Percentiles rank a stretch among this genome's conserved stretches.
Evolutionary conservation across 2,113 vertebrate species (phyloP).

Genomic region (Penelope pileata): DNA sequence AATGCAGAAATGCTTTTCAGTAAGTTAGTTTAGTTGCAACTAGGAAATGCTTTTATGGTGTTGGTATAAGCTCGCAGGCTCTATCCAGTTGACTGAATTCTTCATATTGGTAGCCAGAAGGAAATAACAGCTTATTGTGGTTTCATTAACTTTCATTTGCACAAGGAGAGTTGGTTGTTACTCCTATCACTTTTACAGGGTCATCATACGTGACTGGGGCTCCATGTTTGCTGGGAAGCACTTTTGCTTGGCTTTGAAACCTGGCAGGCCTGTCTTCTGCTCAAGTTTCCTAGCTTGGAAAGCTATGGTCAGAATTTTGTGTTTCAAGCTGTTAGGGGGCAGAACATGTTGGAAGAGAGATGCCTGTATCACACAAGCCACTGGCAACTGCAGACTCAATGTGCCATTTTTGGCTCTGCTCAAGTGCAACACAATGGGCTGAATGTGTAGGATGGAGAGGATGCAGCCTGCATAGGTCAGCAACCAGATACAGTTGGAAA

Average conservation of each 20-base stretch:
- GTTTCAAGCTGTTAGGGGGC: neutral
- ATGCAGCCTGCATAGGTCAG: neutral
- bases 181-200: neutral
- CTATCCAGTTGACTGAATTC: neutral
- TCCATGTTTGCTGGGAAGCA: neutral
- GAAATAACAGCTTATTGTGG: neutral
- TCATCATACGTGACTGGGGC: neutral
- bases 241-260: neutral
- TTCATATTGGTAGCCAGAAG: neutral
- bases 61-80: neutral
- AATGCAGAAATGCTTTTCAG: conserved; percentile 60
- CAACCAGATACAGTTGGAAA: neutral
- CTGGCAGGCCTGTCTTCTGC: neutral
- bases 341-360: neutral
- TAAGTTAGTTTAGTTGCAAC: conserved; percentile 40
- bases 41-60: neutral
- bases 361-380: neutral
- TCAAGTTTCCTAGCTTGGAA: neutral
- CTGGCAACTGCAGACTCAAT: neutral
- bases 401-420: neutral
- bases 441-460: neutral
- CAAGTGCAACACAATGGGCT: neutral
- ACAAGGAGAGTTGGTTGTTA: neutral
- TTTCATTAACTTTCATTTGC: neutral
- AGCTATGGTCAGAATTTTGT: neutral